Evolutionary conservation across 2,113 vertebrate species (phyloP).

Genomic region (Siniperca chuatsi): DNA sequence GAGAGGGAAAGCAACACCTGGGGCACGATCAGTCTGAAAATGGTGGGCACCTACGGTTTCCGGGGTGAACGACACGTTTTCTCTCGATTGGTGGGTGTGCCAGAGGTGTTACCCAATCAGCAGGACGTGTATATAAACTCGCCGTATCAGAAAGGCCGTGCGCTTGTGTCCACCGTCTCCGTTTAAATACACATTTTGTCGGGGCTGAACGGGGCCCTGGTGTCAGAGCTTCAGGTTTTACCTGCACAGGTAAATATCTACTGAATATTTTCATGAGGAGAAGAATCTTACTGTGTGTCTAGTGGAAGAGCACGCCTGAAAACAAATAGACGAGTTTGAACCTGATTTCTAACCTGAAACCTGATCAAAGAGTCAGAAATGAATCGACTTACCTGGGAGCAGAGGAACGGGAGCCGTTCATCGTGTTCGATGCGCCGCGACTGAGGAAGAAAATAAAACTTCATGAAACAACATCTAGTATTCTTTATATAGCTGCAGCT

Average conservation of each 20-base stretch:
- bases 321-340: background rate
- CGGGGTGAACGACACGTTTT: too few relatives aligned
- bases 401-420: background rate
- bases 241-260: background rate
- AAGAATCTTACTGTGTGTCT: background rate
- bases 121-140: too few relatives aligned
- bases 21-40: too few relatives aligned
- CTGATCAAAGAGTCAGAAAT: background rate
- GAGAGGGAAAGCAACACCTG: too few relatives aligned
- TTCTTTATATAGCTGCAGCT: background rate
- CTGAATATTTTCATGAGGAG: background rate
- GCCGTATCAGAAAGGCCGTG: too few relatives aligned
- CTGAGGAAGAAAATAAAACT: background rate
- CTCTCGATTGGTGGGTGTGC: too few relatives aligned
- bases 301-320: background rate
- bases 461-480: too few relatives aligned
- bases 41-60: too few relatives aligned
- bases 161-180: too few relatives aligned
- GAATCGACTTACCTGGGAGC: background rate
- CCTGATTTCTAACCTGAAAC: background rate
- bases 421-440: background rate
- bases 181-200: too few relatives aligned
- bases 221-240: background rate
- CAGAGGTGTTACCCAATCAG: too few relatives aligned
- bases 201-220: too few relatives aligned